These are phyloP conservation scores for Catamblyrhynchus diadema DNA, from an alignment of 2,797 vertebrate species.

Conservation along the genomic window DNA sequence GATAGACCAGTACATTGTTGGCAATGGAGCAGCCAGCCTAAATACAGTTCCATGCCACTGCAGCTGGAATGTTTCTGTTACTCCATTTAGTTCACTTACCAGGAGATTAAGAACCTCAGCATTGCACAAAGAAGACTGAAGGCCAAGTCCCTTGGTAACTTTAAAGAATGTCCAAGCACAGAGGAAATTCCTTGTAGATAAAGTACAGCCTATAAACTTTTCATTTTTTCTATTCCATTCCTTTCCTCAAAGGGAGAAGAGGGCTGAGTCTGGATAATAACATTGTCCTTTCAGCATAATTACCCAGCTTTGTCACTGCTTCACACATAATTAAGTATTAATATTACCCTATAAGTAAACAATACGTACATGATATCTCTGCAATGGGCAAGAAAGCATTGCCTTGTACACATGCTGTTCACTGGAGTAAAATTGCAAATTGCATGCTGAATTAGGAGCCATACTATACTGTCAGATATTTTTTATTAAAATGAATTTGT, in stretches of 20 bases:
- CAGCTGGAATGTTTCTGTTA: neutral
- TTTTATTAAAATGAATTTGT: constrained; percentile 43
- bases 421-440: constrained; percentile 12
- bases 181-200: neutral
- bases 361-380: constrained; percentile 32
- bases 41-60: neutral
- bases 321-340: constrained; percentile 71
- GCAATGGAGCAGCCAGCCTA: neutral
- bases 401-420: neutral
- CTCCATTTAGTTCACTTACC: constrained; percentile 3
- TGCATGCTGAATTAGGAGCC: neutral
- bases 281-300: constrained; percentile 50
- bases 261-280: constrained; percentile 31
- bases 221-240: neutral
- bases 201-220: neutral
- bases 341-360: constrained; percentile 66
- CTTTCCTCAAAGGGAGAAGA: constrained; percentile 11
- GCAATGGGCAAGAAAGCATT: neutral
- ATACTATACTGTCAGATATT: neutral
- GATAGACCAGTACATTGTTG: neutral
- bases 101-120: constrained; percentile 9
- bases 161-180: neutral
- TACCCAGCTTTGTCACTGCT: constrained; percentile 45
- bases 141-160: neutral
- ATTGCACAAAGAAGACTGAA: neutral